Base-by-base conservation (phyloP, 2,888 invertebrate genomes). In the Danaus chrysippus region DNA sequence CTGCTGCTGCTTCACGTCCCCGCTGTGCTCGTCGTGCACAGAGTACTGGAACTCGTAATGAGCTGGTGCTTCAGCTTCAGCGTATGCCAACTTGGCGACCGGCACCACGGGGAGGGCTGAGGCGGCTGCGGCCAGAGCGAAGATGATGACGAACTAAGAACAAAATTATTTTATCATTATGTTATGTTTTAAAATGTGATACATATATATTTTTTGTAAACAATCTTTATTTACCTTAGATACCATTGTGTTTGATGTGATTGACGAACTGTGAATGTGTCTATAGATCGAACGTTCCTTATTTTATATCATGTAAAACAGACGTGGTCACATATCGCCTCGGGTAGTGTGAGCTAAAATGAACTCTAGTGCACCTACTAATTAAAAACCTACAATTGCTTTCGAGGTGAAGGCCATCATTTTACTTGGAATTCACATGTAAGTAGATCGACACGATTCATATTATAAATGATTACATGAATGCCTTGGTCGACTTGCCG, bases 1-100 rank as follows among this genome's bases (percentile, higher is more conserved):
- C 70, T 87, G 82, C 76, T 90, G 90, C 68, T 88, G 79, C 75
- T 91, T 91, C 68, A 88, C 74, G 73, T 91, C 91, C 1, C 91
- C 90, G 72, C 73, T 85, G 73, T 86, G 84, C 1, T 76, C 73
- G 69, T 91, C 91, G 64, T 88, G 86, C 58, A 91, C 88, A 64
- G 87, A 85, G 80, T 90, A 89, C 42, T 78, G 74, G 81, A 82
- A 89, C 49, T 87, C 84, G 78, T 89, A 89, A 68, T 86, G 81
- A 9, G 87, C 86, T 12, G 86, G 87, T 0, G 78, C 79, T 63
- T 86, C 83, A 2, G 75, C 73, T 61, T 86, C 81, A 3, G 81
- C 80, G 73, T 86, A 82, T 10, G 80, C 81, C 42, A 80, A 71
- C 65, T 86, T 83, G 66, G 78, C 72, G 41, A 78, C 71, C 54